Evolutionary conservation across 2,797 vertebrate genomes (phyloP), one percentile per base, ranked within the genome.

Genomic region (Sebastes minor): DNA sequence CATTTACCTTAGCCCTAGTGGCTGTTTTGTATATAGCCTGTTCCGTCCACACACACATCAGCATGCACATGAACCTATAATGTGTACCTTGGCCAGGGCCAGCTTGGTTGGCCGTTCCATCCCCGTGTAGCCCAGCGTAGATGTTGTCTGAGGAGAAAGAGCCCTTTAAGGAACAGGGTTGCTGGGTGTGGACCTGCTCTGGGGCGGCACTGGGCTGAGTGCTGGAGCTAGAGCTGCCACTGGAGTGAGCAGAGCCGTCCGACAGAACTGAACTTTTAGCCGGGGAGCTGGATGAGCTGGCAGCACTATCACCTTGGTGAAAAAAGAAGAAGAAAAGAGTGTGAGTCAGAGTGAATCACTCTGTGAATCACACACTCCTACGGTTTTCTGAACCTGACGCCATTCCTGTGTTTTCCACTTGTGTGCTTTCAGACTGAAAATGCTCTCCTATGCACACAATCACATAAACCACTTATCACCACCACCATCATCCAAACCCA

Each of bases 61-160:
- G 6, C 12, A 62, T 62, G 27, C 75, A 62, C 25, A 59, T 74
- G 5, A 74, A 78, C 38, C 18, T 57, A 22, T 57, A 35, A 76
- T 71, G 94, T 92, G 97, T 97, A 99, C 99, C 98, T 97, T 97
- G 98, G 88, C 95, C 96, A 81, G 95, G 91, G 80, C 88, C 93
- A 77, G 94, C 81, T 65, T 94, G 97, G 69, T 92, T 88, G 38
- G 95, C 94, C 18, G 86, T 93, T 86, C 94, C 95, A 18, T 98
- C 97, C 8, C 94, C 93, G 80, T 96, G 97, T 81, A 96, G 94
- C 76, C 98, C 96, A 30, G 96, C 93, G 80, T 97, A 98, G 95
- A 99, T 97, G 91, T 95, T 96, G 95, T 99, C 99, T n/a, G 98
- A 97, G 76, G 98, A 99, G 89, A 99, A 93, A 11, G 98, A 99